These are phyloP conservation scores for Rotaria macrura DNA, from an alignment of 2,888 invertebrate species.

Conservation along the genomic window DNA sequence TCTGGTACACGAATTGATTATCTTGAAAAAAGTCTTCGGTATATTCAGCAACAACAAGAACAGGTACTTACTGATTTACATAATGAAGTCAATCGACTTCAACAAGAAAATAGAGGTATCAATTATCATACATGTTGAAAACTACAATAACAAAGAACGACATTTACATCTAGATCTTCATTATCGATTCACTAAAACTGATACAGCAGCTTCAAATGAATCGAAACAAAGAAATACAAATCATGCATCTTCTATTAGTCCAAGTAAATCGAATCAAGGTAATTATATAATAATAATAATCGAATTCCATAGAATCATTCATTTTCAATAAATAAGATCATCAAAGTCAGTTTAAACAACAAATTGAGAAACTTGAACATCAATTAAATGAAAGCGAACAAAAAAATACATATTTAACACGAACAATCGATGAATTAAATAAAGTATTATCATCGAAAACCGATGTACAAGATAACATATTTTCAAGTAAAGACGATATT, in stretches of 20 bases:
- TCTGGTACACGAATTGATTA: neutral
- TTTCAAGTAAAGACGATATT: no score
- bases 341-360: neutral
- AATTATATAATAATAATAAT: neutral
- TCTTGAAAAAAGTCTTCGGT: neutral
- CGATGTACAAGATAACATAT: no score
- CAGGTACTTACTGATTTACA: neutral
- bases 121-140: no score
- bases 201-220: neutral
- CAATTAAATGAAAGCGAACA: constrained; percentile 23
- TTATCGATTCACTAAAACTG: neutral
- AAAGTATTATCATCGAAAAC: neutral
- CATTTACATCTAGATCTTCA: neutral
- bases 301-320: no score
- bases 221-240: neutral
- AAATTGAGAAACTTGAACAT: neutral
- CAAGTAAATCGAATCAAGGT: neutral
- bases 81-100: neutral
- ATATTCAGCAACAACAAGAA: neutral
- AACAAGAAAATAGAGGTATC: neutral
- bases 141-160: no score
- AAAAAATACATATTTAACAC: constrained; percentile 28
- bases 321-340: no score
- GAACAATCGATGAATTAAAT: constrained; percentile 9
- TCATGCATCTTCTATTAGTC: neutral